These are phyloP conservation scores for Latheticus oryzae DNA, from an alignment of 2,888 invertebrate genomes.

Conservation along the genomic window DNA sequence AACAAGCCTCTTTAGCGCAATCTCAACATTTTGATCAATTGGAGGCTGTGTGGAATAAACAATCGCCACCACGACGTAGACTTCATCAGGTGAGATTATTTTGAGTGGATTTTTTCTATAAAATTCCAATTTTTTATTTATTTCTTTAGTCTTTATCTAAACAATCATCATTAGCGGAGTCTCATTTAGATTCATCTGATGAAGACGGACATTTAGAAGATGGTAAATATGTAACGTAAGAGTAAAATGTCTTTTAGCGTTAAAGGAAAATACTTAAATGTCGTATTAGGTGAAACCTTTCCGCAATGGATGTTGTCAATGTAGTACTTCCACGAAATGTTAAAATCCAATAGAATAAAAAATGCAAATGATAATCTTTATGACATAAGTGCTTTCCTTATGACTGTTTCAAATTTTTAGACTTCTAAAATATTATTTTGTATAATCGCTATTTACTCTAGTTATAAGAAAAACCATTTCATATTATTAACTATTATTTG, in stretches of 20 bases:
- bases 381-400: slow-evolving; percentile 50
- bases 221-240: slow-evolving; percentile 58
- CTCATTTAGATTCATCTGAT: slow-evolving; percentile 79
- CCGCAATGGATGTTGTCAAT: slow-evolving; percentile 43
- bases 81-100: slow-evolving; percentile 72
- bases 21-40: slow-evolving; percentile 88
- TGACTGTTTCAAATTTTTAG: slow-evolving; percentile 47
- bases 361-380: slow-evolving; percentile 48
- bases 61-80: slow-evolving; percentile 79
- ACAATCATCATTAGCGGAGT: slow-evolving; percentile 83
- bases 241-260: slow-evolving; percentile 17
- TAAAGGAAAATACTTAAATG: slow-evolving; percentile 30
- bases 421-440: slow-evolving; percentile 44
- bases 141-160: slow-evolving; percentile 75
- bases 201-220: slow-evolving; percentile 77
- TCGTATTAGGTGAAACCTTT: slow-evolving; percentile 41
- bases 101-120: too few relatives aligned
- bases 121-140: slow-evolving; percentile 7
- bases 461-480: slow-evolving; percentile 24
- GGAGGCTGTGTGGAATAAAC: slow-evolving; percentile 88
- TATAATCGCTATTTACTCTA: slow-evolving; percentile 41
- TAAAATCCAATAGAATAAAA: slow-evolving; percentile 28
- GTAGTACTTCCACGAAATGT: slow-evolving; percentile 41
- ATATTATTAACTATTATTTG: slow-evolving; percentile 33
- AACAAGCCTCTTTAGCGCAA: slow-evolving; percentile 83